Conservation (phyloP, 1,140 invertebrate species). For the Drosophila melanica region DNA sequence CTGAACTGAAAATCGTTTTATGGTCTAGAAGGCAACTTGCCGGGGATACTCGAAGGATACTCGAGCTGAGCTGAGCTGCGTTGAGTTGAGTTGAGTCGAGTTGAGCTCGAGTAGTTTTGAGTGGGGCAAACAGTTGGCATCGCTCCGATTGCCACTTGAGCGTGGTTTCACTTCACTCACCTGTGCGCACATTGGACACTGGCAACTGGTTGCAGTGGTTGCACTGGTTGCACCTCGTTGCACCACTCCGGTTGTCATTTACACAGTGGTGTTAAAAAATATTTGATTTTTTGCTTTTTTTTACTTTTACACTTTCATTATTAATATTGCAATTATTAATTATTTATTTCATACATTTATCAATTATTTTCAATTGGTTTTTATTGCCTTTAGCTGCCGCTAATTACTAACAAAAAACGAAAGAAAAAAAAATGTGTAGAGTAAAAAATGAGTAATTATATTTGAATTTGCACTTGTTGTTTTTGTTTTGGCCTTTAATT, state of each 20-base stretch:
- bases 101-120: too few species aligned
- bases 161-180: constrained; percentile 33
- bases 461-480: constrained; percentile 2
- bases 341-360: background rate
- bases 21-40: too few species aligned
- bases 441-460: constrained; percentile 1
- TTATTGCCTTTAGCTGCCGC: background rate
- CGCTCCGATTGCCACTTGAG: too few species aligned
- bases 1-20: too few species aligned
- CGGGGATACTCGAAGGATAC: too few species aligned
- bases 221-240: background rate
- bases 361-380: constrained; percentile 3
- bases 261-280: too few species aligned
- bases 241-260: background rate
- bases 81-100: too few species aligned
- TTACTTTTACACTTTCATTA: constrained; percentile 7
- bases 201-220: constrained; percentile 9
- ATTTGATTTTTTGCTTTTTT: background rate
- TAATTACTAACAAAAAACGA: background rate
- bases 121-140: too few species aligned
- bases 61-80: too few species aligned
- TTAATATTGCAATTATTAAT: background rate
- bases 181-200: constrained; percentile 55
- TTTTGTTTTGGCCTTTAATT: background rate
- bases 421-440: background rate